Base-by-base conservation (phyloP, 1,140 invertebrate species). In the Macrobrachium rosenbergii region DNA sequence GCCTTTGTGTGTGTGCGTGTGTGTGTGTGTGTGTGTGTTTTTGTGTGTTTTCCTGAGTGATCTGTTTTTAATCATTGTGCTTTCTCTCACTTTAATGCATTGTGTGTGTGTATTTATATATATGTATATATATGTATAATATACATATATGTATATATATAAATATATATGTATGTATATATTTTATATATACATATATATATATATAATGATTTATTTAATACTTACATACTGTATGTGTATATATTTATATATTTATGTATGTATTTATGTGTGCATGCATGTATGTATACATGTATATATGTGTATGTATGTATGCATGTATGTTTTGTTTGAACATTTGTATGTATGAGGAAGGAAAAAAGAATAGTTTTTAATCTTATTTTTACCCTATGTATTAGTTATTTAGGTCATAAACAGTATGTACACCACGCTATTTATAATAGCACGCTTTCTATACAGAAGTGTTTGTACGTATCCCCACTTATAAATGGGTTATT, bases 251-350 rank as follows among this genome's bases (percentile, higher is more conserved):
- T 52, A 43, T 52, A 77, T 77, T 6, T 77, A 77, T 77, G 43
- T 77, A 43, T 77, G 43, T 77, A 77, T 77, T 37, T 77, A 78
- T 78, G 59, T 58, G 58, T 78, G 59, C 45, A 78, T 78, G 45
- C 58, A 78, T 78, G 59, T 78, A 78, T 60, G 59, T 78, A 78
- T 78, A 59, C 19, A 59, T 78, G 14, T 78, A 59, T 78, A 43
- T 78, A 17, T 78, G 14, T 78, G 14, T 78, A 17, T 78, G 14
- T 78, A 59, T 78, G 5, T 78, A 17, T 78, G 17, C 59, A 78
- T 77, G 52, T 52, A 77, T 77, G 52, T 10, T 21, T 67, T 21
- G n/a, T 21, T 14, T 14, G 14, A 14, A 67, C 5, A 72, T 12
- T 72, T 11, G 12, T 23, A 10, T 21, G 67, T 72, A 72, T 23